Percentiles rank a stretch among this genome's conserved stretches.
phyloP scores from a whole-genome alignment of 30 jellyfish, hydroid and myxozoan species.

The Chrysaora quinquecirrha region DNA sequence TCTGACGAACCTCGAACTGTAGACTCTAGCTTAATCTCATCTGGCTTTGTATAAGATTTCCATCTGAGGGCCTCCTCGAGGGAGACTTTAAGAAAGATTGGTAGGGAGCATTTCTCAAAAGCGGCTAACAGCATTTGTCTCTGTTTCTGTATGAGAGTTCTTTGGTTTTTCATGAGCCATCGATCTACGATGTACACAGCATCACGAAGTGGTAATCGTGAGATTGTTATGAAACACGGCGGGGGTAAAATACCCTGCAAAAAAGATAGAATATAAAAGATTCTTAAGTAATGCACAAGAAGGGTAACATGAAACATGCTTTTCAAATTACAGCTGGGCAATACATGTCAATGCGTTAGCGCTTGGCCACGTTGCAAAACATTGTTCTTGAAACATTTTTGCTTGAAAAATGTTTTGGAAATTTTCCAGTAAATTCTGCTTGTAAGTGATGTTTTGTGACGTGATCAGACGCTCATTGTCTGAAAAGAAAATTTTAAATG shows the following conservation, averaged over 20 bases:
- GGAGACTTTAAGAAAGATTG: slow-evolving; percentile 75
- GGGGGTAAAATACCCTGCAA: slow-evolving; percentile 41
- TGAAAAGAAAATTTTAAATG: too few species aligned
- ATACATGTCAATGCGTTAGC: too few species aligned
- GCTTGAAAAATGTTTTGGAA: too few species aligned
- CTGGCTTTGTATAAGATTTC: slow-evolving; percentile 72
- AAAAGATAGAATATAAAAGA: too few species aligned
- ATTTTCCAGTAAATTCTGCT: too few species aligned
- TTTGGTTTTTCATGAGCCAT: slow-evolving; percentile 56
- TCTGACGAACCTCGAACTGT: slow-evolving; percentile 65
- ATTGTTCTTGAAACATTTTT: too few species aligned
- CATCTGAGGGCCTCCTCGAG: slow-evolving; percentile 82
- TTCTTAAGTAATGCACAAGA: too few species aligned
- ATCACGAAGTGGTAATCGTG: slow-evolving; percentile 60
- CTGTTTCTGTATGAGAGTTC: slow-evolving; percentile 59
- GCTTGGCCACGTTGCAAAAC: too few species aligned
- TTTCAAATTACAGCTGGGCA: too few species aligned
- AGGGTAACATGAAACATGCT: too few species aligned
- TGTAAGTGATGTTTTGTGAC: too few species aligned
- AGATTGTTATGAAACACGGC: slow-evolving; percentile 28
- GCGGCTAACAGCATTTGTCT: slow-evolving; percentile 35
- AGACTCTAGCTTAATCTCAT: slow-evolving; percentile 53
- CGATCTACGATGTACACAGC: slow-evolving; percentile 52
- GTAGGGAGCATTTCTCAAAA: slow-evolving; percentile 72
- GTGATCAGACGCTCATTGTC: too few species aligned